These are phyloP conservation scores for Notarius quadriscutis DNA, from an alignment of 2,113 vertebrate genomes.

Conservation along the genomic window DNA sequence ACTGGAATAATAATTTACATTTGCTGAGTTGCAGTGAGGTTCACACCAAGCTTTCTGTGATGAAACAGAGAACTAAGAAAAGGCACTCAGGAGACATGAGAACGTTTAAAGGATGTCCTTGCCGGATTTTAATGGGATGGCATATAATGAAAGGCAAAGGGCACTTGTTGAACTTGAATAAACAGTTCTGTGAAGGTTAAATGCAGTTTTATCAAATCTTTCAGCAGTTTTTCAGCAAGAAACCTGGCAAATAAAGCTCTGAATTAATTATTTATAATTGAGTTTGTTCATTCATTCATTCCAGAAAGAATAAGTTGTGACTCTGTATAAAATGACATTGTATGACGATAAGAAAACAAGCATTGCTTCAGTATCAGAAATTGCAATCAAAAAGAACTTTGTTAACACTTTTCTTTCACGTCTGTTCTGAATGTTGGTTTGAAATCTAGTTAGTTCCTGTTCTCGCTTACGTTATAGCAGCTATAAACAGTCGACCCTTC, in stretches of 20 bases:
- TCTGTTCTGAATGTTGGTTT: neutral
- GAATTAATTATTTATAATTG: neutral
- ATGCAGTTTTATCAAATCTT: neutral
- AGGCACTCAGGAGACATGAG: neutral
- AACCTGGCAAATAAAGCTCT: neutral
- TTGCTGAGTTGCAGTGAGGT: neutral
- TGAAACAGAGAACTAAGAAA: neutral
- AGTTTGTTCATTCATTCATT: neutral
- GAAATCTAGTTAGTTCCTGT: neutral
- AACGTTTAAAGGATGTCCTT: neutral
- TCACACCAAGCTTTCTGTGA: neutral
- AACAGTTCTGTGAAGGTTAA: neutral
- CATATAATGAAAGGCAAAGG: neutral
- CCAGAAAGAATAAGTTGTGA: neutral
- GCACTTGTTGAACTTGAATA: neutral
- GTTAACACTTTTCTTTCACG: neutral
- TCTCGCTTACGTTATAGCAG: too few relatives aligned
- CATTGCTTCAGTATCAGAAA: neutral
- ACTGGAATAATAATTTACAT: neutral
- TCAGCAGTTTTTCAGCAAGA: neutral
- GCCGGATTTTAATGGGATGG: neutral
- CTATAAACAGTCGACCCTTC: too few relatives aligned
- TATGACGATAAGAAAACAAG: neutral
- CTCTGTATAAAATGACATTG: neutral
- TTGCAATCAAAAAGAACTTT: neutral